These are phyloP conservation scores for Dryoscopus gambensis DNA, from an alignment of 2,113 vertebrate genomes.

Conservation along the genomic window DNA sequence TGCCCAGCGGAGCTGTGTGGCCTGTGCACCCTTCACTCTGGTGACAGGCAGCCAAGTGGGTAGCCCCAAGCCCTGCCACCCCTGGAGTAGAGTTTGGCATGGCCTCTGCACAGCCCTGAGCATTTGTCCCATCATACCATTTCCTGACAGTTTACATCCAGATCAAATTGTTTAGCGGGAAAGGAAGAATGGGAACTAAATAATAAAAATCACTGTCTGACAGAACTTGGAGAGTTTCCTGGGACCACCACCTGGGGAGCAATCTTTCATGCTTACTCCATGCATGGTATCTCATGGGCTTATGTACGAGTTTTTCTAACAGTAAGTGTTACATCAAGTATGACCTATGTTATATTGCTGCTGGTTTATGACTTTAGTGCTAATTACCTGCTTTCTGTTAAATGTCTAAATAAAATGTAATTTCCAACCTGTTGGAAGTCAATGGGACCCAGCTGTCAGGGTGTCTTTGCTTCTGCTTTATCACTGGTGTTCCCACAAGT, in stretches of 20 bases:
- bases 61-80: background rate
- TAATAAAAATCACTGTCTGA: background rate
- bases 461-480: background rate
- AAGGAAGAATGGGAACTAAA: background rate
- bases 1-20: background rate
- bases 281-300: background rate
- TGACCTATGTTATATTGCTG: background rate
- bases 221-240: background rate
- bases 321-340: background rate
- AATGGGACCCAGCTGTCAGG: background rate
- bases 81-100: background rate
- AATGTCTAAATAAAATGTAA: constrained; percentile 45
- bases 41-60: background rate
- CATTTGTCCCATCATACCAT: background rate
- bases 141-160: background rate
- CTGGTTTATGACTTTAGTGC: background rate
- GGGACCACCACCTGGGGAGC: background rate
- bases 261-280: background rate
- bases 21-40: background rate
- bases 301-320: background rate
- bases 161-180: background rate
- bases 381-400: constrained; percentile 37
- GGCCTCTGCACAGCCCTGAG: background rate
- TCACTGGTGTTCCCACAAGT: rapidly evolving
- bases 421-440: background rate